phyloP scores from a whole-genome alignment of 2,888 invertebrate genomes.

The Steinernema hermaphroditum region DNA sequence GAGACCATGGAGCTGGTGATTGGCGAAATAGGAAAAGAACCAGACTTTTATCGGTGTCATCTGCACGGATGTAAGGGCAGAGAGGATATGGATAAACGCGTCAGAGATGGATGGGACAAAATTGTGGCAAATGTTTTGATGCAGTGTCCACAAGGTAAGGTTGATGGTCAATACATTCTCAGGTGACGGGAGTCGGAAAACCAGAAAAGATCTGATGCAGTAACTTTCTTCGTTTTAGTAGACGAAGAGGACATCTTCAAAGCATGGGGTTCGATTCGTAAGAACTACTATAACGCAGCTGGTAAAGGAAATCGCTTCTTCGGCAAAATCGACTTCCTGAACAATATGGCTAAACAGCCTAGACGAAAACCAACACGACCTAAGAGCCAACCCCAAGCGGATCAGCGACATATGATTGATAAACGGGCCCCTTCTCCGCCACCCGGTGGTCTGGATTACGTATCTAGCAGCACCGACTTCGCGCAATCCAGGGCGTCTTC shows the following conservation, averaged over 20 bases:
- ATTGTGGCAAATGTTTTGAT: background rate
- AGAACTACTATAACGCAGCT: background rate
- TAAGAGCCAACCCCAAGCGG: no score
- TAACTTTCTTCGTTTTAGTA: background rate
- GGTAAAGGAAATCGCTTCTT: background rate
- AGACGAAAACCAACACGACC: no score
- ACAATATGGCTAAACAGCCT: no score
- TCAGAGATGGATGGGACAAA: background rate
- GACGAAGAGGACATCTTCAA: background rate
- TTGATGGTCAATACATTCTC: no score
- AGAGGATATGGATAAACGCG: background rate
- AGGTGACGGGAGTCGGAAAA: no score
- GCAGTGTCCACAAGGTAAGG: background rate
- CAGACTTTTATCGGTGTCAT: background rate
- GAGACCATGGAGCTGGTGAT: background rate
- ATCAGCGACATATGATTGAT: no score
- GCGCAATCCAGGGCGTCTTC: no score
- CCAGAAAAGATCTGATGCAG: background rate
- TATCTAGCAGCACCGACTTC: no score
- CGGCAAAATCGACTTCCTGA: background rate
- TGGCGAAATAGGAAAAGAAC: background rate
- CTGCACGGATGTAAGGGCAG: background rate
- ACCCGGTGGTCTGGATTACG: no score
- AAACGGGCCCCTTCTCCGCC: no score
- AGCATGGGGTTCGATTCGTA: background rate